A percentile compares a stretch with the other conserved stretches of the same genome.
These are phyloP conservation scores for Alosa sapidissima DNA, from an alignment of 2,797 vertebrate genomes.

Conservation along the genomic window DNA sequence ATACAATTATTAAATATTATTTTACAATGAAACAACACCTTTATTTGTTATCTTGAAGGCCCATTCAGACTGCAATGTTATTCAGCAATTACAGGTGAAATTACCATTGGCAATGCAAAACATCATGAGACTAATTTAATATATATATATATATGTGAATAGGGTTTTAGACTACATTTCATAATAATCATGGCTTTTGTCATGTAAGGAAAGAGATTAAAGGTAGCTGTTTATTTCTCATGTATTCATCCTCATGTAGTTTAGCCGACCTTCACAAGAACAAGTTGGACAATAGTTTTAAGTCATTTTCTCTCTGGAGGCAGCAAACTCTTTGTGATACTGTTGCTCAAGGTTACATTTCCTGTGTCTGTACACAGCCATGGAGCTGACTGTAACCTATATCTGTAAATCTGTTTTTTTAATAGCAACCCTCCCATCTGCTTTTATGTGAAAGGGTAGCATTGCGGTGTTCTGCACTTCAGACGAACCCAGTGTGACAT, in stretches of 20 bases:
- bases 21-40: not conserved
- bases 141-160: no score
- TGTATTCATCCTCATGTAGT: not conserved
- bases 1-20: not conserved
- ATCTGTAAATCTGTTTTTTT: not conserved
- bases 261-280: not conserved
- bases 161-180: not conserved
- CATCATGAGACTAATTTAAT: no score
- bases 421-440: not conserved
- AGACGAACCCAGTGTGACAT: constrained; percentile 27
- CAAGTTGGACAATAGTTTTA: not conserved
- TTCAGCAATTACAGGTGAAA: no score
- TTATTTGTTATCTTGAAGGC: not conserved
- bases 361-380: not conserved
- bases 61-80: not conserved
- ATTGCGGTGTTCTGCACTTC: constrained; percentile 27
- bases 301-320: not conserved
- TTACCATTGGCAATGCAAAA: no score
- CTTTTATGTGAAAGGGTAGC: constrained; percentile 19
- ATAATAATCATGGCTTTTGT: not conserved
- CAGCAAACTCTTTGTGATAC: not conserved
- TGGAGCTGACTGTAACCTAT: not conserved
- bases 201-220: not conserved
- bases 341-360: constrained; percentile 7
- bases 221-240: not conserved